Percentiles rank a stretch among this genome's conserved stretches.
Evolutionary conservation across 2,888 invertebrate genomes (phyloP).

Genomic region (Tenthredo notha): DNA sequence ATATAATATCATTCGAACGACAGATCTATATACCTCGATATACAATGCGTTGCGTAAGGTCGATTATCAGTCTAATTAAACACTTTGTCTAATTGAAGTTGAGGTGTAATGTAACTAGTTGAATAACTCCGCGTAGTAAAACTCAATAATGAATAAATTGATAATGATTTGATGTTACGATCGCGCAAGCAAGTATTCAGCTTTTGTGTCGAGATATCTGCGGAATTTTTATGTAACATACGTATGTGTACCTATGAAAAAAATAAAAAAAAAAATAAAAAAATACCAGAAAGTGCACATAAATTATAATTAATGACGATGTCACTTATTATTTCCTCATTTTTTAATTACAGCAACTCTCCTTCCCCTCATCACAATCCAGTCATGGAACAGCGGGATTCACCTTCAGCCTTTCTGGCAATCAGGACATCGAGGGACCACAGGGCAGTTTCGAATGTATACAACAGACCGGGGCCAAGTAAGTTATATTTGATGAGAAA

Average conservation of each 20-base stretch:
- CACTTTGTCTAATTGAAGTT: slow-evolving; percentile 5
- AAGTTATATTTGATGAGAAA: slow-evolving; percentile 58
- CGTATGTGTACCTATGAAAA: background rate
- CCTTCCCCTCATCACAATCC: slow-evolving; percentile 84
- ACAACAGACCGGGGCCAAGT: slow-evolving; percentile 83
- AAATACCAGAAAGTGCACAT: background rate
- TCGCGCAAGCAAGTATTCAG: background rate
- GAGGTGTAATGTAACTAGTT: background rate
- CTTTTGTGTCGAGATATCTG: background rate
- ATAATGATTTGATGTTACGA: background rate
- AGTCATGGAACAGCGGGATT: slow-evolving; percentile 82
- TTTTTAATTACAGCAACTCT: slow-evolving; percentile 83
- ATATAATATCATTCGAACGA: background rate
- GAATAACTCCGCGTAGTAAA: background rate
- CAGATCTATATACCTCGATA: background rate
- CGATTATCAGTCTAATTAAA: background rate
- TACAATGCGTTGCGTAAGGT: background rate
- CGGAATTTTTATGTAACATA: no score
- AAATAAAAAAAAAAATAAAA: background rate
- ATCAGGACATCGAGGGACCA: slow-evolving; percentile 90
- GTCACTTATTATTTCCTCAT: background rate
- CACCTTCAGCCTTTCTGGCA: slow-evolving; percentile 89
- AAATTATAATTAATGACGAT: background rate
- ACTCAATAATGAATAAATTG: background rate
- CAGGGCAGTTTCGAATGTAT: slow-evolving; percentile 97